Base-by-base conservation (phyloP, 2,797 vertebrate species). In the Syngnathus acus region DNA sequence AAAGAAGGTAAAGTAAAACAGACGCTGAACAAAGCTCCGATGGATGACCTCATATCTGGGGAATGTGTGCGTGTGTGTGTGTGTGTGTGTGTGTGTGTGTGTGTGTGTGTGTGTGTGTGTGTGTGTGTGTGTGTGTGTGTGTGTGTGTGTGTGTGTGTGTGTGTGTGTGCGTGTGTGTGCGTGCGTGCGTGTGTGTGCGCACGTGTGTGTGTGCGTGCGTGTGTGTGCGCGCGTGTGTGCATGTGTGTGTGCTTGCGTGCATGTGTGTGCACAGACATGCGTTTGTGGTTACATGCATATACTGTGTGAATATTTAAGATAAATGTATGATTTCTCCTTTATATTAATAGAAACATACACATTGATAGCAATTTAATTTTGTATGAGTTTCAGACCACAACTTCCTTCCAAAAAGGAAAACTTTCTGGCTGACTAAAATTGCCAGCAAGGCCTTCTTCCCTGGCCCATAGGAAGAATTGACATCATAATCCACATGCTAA, bases 1-100 rank as follows among this genome's bases (percentile, higher is more conserved):
- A 88, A 85, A 53, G 8, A 86, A 82, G 82, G 86, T 87, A 88
- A 81, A 89, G 84, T 87, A 88, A 81, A 89, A 84, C 82, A 82
- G 79, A 77, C 81, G 81, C 74, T 67, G 71, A 80, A 85, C 84
- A 85, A 84, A 88, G 74, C 78, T 72, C 67, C 42, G 48, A 70
- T 72, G 75, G 75, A 85, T 88, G 87, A 88, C 80, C 78, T 89
- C 84, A 90, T 19, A 63, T 57, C 68, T 72, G 57, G 75, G 74
- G 88, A 89, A 89, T 90, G 86, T 70, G 66, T 65, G 72, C 66
- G 61, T 76, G 67, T 70, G 70, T 64, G 47, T 64, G 65, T 65
- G 72, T 60, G 59, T 69, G 69, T 21, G 67, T 63, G 65, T n/a
- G 48, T 10, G 16, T 0, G 42, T 43, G 42, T 1, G 42, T 13